Conservation (phyloP, 2,888 invertebrate genomes). For the Plusia festucae region DNA sequence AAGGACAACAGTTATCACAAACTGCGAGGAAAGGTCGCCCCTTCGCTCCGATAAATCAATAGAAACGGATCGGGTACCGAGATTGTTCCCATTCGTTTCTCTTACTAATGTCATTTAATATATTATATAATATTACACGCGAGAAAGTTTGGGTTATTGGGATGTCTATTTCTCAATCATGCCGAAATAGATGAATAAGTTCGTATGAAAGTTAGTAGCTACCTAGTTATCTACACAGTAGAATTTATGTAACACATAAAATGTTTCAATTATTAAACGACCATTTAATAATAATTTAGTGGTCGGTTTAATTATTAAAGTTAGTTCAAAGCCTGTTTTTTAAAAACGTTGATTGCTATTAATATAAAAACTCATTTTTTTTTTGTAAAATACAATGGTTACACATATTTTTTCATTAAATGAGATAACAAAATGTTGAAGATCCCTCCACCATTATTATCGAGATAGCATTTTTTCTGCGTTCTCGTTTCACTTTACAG, state of each 20-base stretch:
- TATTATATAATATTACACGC: conserved; percentile 3
- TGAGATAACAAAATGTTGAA: no score
- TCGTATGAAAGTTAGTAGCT: not conserved
- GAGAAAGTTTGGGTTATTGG: not conserved
- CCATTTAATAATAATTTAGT: no score
- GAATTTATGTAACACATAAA: not conserved
- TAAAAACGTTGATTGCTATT: no score
- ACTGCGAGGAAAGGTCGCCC: conserved; percentile 37
- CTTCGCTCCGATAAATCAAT: conserved; percentile 56
- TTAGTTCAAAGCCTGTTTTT: no score
- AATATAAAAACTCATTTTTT: no score
- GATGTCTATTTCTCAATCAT: not conserved
- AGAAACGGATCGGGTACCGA: conserved; percentile 42
- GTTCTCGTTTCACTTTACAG: conserved; percentile 79
- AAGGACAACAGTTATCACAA: conserved; percentile 50
- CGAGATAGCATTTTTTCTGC: conserved; percentile 60
- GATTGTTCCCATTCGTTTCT: conserved; percentile 53
- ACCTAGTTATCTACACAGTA: no score
- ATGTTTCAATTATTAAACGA: not conserved
- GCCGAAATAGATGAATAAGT: not conserved
- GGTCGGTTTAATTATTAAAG: no score
- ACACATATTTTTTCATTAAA: no score
- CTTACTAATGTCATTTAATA: conserved; percentile 32
- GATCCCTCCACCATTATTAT: not conserved
- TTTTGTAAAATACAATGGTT: no score